These are phyloP conservation scores for Gnathonemus longibarbis DNA, from an alignment of 2,113 vertebrate genomes.

Conservation along the genomic window DNA sequence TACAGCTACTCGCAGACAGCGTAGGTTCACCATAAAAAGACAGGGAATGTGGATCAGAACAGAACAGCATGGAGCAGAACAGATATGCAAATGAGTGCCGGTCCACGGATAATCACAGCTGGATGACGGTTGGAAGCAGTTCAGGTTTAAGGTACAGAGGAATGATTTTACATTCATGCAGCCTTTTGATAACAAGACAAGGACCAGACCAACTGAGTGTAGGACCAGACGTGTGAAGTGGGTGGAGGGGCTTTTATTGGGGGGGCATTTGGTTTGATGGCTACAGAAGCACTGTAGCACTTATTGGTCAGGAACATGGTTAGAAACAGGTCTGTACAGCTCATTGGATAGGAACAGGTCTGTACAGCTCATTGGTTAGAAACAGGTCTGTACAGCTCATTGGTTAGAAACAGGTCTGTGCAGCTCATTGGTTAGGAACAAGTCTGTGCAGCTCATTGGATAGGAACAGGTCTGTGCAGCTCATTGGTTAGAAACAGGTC, in stretches of 20 bases:
- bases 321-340: neutral
- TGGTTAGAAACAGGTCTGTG: neutral
- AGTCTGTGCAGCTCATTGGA: neutral
- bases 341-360: neutral
- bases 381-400: neutral
- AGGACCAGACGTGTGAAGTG: neutral
- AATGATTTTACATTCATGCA: neutral
- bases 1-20: neutral
- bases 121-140: neutral
- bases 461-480: neutral
- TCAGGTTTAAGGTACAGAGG: neutral
- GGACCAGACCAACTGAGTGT: neutral
- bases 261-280: neutral
- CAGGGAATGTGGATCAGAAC: neutral
- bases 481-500: neutral
- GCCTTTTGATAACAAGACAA: neutral
- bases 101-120: neutral
- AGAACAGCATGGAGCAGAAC: neutral
- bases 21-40: neutral
- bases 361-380: neutral
- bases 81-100: neutral
- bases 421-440: neutral
- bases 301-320: neutral
- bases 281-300: neutral
- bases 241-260: neutral